Evolutionary conservation across 2,113 vertebrate species (phyloP).

Genomic region (Diphyllodes magnificus): DNA sequence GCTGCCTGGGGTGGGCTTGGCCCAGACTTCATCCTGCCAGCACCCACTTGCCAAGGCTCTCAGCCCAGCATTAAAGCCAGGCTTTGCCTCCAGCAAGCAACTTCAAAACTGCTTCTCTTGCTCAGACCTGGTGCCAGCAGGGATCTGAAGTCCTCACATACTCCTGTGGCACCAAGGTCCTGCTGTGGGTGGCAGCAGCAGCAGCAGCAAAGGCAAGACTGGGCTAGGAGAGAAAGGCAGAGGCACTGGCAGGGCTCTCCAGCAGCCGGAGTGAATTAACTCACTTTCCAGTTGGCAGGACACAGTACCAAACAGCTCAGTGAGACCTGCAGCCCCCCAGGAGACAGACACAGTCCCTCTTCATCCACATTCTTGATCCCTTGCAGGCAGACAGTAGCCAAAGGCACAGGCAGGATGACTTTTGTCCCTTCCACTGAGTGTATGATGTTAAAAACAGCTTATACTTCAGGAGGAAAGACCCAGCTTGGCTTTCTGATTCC

Average conservation of each 20-base stretch:
- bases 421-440: background rate
- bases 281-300: background rate
- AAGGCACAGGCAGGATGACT: background rate
- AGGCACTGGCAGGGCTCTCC: background rate
- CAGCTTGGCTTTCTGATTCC: background rate
- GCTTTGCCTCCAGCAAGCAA: background rate
- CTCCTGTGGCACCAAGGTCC: background rate
- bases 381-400: background rate
- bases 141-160: rapidly evolving
- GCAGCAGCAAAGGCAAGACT: background rate
- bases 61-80: background rate
- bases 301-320: background rate
- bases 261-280: background rate
- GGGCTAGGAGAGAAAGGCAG: background rate
- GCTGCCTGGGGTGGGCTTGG: background rate
- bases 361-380: background rate
- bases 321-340: background rate
- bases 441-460: background rate
- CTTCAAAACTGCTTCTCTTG: background rate
- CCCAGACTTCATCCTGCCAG: background rate
- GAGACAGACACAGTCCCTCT: background rate
- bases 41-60: background rate
- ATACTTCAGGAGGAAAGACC: background rate
- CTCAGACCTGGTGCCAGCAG: background rate
- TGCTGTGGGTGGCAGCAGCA: background rate